Evolutionary conservation across 2,113 vertebrate species (phyloP).

Genomic region (Phocoena phocoena): DNA sequence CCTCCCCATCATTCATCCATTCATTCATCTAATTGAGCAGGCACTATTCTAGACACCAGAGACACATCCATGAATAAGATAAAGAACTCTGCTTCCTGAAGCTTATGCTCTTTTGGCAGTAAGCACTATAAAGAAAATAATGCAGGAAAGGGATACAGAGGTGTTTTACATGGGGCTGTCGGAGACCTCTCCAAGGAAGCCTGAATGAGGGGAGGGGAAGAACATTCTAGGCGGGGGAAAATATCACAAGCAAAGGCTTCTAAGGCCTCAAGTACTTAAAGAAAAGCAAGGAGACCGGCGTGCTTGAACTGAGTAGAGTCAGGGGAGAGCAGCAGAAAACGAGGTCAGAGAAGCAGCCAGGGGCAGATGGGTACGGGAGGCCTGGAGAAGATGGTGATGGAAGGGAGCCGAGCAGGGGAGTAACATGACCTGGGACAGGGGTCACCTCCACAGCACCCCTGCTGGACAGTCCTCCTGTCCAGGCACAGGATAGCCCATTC

Average conservation of each 20-base stretch:
- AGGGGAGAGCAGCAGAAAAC: not conserved
- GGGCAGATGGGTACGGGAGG: not conserved
- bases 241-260: not conserved
- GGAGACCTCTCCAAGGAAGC: not conserved
- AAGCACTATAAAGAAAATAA: not conserved
- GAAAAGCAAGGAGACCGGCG: not conserved
- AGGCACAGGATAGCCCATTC: not conserved
- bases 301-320: not conserved
- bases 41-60: not conserved
- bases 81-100: not conserved
- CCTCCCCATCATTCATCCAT: not conserved
- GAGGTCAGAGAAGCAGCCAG: not conserved
- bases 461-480: not conserved
- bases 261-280: not conserved
- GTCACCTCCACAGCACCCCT: not conserved
- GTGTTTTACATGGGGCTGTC: not conserved
- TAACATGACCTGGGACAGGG: not conserved
- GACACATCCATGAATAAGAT: not conserved
- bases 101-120: not conserved
- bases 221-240: not conserved
- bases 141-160: not conserved
- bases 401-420: not conserved
- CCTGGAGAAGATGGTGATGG: not conserved
- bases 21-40: not conserved
- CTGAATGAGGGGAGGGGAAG: not conserved